Percentiles rank a stretch among this genome's conserved stretches.
phyloP scores from a whole-genome alignment of 2,113 vertebrate genomes.

The Boulengeromyrus knoepffleri region DNA sequence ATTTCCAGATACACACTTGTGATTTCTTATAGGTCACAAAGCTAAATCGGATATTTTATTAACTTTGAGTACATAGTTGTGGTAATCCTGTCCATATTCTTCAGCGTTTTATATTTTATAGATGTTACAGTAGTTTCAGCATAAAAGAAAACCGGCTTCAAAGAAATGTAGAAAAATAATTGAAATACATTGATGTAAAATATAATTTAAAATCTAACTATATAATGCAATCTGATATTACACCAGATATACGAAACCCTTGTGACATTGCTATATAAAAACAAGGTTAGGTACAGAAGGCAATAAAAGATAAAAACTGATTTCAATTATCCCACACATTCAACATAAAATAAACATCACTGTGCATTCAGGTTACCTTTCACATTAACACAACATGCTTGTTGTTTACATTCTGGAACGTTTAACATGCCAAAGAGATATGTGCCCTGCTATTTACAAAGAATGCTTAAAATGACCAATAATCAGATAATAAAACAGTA shows the following conservation, averaged over 20 bases:
- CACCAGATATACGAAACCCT: not conserved
- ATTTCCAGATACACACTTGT: not conserved
- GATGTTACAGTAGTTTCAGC: not conserved
- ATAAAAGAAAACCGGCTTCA: not conserved
- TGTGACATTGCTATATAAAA: not conserved
- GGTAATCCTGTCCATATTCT: not conserved
- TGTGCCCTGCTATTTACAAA: not conserved
- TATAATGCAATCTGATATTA: not conserved
- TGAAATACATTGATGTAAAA: not conserved
- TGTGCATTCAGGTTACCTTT: not conserved
- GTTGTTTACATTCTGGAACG: not conserved
- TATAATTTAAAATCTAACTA: not conserved
- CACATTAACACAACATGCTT: not conserved
- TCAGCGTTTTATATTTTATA: not conserved
- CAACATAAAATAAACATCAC: not conserved
- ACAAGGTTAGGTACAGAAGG: not conserved
- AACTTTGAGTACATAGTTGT: not conserved
- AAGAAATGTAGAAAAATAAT: not conserved
- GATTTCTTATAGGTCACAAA: not conserved
- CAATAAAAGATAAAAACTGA: not conserved
- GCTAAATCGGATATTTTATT: not conserved
- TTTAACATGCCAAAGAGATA: not conserved
- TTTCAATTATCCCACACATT: not conserved
- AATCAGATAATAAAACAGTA: not conserved
- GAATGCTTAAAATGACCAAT: not conserved